These are phyloP conservation scores for Coleophora deauratella DNA, from an alignment of 2,888 invertebrate species.

Conservation along the genomic window DNA sequence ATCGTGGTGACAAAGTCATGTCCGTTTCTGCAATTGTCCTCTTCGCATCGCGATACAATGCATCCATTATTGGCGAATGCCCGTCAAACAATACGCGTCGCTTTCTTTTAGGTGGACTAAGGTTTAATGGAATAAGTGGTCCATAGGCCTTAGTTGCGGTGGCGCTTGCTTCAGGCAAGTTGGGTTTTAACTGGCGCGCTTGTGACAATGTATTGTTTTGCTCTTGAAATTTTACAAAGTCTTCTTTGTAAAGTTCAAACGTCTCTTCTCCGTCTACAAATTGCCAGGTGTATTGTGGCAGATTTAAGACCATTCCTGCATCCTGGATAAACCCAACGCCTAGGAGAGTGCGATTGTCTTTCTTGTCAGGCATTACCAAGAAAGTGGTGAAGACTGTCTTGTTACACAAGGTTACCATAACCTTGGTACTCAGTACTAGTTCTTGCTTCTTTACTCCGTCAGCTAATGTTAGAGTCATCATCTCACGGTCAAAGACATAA, in stretches of 20 bases:
- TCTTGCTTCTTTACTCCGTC: slow-evolving; percentile 3
- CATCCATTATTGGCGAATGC: neutral
- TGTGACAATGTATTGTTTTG: neutral
- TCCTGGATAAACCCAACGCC: slow-evolving; percentile 20
- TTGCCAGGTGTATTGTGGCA: slow-evolving; percentile 19
- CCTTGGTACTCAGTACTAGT: neutral
- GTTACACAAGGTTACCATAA: neutral
- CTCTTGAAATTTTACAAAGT: neutral
- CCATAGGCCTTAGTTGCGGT: neutral
- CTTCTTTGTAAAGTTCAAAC: slow-evolving; percentile 12
- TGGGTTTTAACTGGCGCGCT: neutral
- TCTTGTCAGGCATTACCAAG: slow-evolving; percentile 16
- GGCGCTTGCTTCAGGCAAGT: neutral
- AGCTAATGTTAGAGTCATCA: slow-evolving; percentile 1
- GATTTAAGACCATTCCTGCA: slow-evolving; percentile 20
- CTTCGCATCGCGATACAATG: neutral
- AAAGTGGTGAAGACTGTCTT: neutral
- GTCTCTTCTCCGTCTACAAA: slow-evolving; percentile 6
- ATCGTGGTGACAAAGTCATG: neutral
- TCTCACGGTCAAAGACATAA: neutral
- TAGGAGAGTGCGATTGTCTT: slow-evolving; percentile 15
- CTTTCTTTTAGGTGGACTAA: neutral
- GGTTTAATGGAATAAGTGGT: neutral
- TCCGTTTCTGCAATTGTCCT: neutral
- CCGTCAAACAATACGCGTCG: neutral